Evolutionary conservation across 53 echinoderm and acorn worm genomes (phyloP), one percentile per base, ranked within the genome.

Genomic region (Actinopyga echinites): DNA sequence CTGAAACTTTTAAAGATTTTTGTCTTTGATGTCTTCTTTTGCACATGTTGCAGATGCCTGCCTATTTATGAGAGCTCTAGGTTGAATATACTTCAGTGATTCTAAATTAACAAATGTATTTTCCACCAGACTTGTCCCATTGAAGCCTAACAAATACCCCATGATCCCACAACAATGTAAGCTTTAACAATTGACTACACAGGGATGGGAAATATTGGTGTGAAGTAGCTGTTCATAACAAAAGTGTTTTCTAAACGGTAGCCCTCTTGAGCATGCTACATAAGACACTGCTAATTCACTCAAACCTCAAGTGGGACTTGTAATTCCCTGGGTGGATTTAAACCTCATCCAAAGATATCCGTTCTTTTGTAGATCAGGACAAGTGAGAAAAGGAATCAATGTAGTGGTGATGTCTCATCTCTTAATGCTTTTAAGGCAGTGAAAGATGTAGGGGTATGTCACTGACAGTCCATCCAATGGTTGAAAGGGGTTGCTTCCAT

Each of bases 171-270:
- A 71, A 71, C 43, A 71, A 42, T 71, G 44, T 71, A 40, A 71
- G 44, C 37, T 71, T 25, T 42, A 44, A 71, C 71, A 71, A 71
- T 71, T 71, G 71, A 71, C 71, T 71, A 26, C 71, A 78, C 56
- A 54, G n/a, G 78, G 32, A 78, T 56, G 57, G 78, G 56, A 78
- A 78, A 78, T 55, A 78, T 55, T 78, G 78, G 78, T 55, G 56
- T 78, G 78, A 55, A 56, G 55, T 32, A 30, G 55, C 22, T 78
- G 15, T 78, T 78, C 25, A 26, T 26, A 78, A 54, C 55, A 78
- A 78, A 78, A 78, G 56, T 78, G 78, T 78, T 78, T 78, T 78
- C 32, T 78, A 78, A 78, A 78, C 32, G 40, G 44, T 56, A 33
- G 49, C 35, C 78, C 78, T 78, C 64, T 62, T 82, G 64, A 33